A percentile compares a stretch with the other conserved stretches of the same genome.
These are phyloP conservation scores for Lycopodina hypogea DNA, from an alignment of 37 sponge, comb jelly and placozoan genomes.

Conservation along the genomic window DNA sequence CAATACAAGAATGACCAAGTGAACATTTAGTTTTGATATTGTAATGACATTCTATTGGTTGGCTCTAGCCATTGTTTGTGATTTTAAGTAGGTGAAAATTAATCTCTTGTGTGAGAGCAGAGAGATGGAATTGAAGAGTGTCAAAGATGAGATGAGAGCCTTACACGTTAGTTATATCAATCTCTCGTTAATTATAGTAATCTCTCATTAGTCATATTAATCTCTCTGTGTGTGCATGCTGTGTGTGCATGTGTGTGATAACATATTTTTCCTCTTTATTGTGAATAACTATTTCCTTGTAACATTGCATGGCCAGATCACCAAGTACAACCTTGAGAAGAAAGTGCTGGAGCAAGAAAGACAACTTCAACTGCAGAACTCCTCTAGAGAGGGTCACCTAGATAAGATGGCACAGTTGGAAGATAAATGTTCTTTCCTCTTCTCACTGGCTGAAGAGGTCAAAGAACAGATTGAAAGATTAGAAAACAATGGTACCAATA, in stretches of 20 bases:
- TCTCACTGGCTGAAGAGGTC: slow-evolving; percentile 20
- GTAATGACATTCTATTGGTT: neutral
- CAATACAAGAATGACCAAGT: slow-evolving; percentile 59
- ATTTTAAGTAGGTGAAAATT: neutral
- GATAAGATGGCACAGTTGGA: slow-evolving; percentile 50
- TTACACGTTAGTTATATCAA: slow-evolving; percentile 61
- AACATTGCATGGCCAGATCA: slow-evolving; percentile 14
- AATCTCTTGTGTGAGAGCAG: slow-evolving; percentile 7
- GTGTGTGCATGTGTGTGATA: too few relatives aligned
- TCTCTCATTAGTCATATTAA: too few relatives aligned
- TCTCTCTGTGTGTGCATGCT: neutral
- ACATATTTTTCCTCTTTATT: too few relatives aligned
- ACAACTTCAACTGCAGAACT: slow-evolving; percentile 52
- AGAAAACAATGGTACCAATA: slow-evolving; percentile 49
- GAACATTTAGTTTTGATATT: neutral
- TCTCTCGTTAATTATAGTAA: too few relatives aligned
- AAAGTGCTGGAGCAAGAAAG: slow-evolving; percentile 63
- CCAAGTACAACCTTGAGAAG: slow-evolving; percentile 56
- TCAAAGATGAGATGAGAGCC: slow-evolving; percentile 76
- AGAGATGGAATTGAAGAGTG: slow-evolving; percentile 54
- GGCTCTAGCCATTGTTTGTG: neutral
- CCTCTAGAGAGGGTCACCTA: slow-evolving; percentile 53
- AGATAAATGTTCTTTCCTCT: slow-evolving; percentile 38
- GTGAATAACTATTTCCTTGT: neutral
- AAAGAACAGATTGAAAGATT: slow-evolving; percentile 55